phyloP scores from a whole-genome alignment of 2,797 vertebrate species.

The Knipowitschia caucasica region DNA sequence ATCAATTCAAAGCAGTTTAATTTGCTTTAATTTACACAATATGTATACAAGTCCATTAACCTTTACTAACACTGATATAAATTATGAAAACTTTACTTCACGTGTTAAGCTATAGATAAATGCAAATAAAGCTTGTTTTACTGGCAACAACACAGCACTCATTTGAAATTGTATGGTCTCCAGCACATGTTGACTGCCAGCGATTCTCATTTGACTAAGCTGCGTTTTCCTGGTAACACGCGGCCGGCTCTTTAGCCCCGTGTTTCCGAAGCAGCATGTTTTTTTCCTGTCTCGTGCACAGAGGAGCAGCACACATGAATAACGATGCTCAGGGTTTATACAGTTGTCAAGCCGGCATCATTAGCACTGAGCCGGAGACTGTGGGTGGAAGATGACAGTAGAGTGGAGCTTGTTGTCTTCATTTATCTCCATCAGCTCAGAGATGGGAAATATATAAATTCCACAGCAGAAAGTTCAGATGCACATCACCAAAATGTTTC shows the following conservation, averaged over 20 bases:
- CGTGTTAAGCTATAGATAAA: no score
- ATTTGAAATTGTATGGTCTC: neutral
- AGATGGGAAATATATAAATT: slow-evolving; percentile 31
- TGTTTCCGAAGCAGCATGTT: neutral
- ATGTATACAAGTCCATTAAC: no score
- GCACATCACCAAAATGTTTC: slow-evolving; percentile 28
- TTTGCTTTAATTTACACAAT: no score
- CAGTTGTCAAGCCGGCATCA: slow-evolving; percentile 39
- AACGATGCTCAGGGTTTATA: slow-evolving; percentile 21
- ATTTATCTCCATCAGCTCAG: slow-evolving; percentile 54
- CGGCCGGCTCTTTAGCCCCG: slow-evolving; percentile 3
- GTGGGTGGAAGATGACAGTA: slow-evolving; percentile 42
- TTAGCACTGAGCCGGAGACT: slow-evolving; percentile 39
- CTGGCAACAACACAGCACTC: neutral
- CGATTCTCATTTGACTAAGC: neutral
- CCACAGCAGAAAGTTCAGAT: slow-evolving; percentile 35
- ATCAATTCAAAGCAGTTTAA: no score
- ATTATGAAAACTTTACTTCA: no score
- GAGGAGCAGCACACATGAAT: slow-evolving; percentile 16
- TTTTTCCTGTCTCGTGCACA: slow-evolving; percentile 5
- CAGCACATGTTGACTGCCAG: neutral
- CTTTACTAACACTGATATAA: no score
- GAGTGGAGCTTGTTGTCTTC: slow-evolving; percentile 54
- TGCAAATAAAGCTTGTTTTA: no score
- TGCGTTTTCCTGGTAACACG: neutral